Evolutionary conservation across 2,797 vertebrate genomes (phyloP).

Genomic region (Lates japonicus): DNA sequence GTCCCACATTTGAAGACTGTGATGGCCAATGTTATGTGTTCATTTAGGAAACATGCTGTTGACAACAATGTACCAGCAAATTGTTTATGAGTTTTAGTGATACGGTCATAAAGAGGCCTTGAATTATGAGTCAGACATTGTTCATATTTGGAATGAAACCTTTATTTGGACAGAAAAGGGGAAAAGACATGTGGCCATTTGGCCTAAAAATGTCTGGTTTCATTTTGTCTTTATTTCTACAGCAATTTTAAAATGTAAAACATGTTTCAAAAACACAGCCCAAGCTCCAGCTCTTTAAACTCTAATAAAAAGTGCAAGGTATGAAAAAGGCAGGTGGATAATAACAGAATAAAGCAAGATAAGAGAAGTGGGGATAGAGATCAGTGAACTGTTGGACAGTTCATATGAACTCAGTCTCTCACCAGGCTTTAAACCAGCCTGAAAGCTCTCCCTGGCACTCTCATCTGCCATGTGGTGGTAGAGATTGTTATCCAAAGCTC

Average conservation of each 20-base stretch:
- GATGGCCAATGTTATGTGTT: constrained; percentile 18
- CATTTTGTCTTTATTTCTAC: not conserved
- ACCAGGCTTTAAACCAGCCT: constrained; percentile 18
- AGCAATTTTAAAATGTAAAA: constrained; percentile 5
- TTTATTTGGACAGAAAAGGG: constrained; percentile 34
- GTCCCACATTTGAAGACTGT: constrained; percentile 19
- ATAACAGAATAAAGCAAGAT: constrained; percentile 7
- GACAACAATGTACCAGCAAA: constrained; percentile 1
- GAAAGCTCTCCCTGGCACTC: constrained; percentile 40
- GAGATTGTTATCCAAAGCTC: constrained; percentile 57
- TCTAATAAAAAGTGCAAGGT: not conserved
- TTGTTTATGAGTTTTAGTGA: constrained; percentile 37
- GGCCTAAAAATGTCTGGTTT: constrained; percentile 12
- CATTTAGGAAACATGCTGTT: not conserved
- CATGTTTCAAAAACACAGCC: not conserved
- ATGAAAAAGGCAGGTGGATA: constrained; percentile 2
- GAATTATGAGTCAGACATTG: constrained; percentile 23
- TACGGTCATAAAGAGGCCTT: constrained; percentile 15
- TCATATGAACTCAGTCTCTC: constrained; percentile 29
- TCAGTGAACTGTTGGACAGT: constrained; percentile 8
- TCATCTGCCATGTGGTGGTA: constrained; percentile 43
- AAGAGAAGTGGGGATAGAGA: constrained; percentile 10
- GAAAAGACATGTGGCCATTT: not conserved
- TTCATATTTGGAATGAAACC: constrained; percentile 45
- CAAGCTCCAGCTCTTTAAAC: not conserved